Base-by-base conservation (phyloP, 2,888 invertebrate species). In the Rhagium mordax region DNA sequence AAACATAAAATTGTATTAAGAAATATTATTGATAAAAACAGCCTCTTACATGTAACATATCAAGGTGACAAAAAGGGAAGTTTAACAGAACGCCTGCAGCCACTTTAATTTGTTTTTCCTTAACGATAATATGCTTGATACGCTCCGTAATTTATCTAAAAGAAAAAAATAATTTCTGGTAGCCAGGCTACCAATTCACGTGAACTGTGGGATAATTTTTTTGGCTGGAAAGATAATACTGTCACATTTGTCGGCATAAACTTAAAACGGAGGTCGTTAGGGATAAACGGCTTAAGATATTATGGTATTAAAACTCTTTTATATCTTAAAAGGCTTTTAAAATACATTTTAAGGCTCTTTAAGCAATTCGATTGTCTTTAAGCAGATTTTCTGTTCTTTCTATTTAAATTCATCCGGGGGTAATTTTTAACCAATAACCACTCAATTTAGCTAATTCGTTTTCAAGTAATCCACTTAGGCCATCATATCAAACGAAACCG, bases 241-340 rank as follows among this genome's bases (percentile, higher is more conserved):
- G 65, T 65, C 53, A 65, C 33, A 65, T 65, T 65, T 65, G 65
- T 65, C 65, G 65, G 65, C 29, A 33, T 29, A 8, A 18, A 33
- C 65, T 65, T 41, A 48, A 65, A 29, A 65, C 53, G 29, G 33
- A 59, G 29, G 59, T 29, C 16, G 59, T 29, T 59, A 29, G 53
- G 65, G 65, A 65, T 65, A 65, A 65, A 53, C 49, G 49, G 33
- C 65, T 65, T 65, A 65, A 65, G 65, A 53, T 65, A 65, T 65
- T 65, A 65, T 33, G 62, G 65, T 53, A 53, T 53, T 65, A 53
- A 51, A 64, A 33, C 29, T 18, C 53, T 20, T 51, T 29, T 33
- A 18, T 65, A 65, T 65, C 65, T 65, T 51, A 53, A 65, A 65
- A 53, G 65, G 65, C 29, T 53, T 53, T 65, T 65, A 65, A 65